Evolutionary conservation across 2,888 invertebrate genomes (phyloP).

Genomic region (Rhagophthalmus giganteus): DNA sequence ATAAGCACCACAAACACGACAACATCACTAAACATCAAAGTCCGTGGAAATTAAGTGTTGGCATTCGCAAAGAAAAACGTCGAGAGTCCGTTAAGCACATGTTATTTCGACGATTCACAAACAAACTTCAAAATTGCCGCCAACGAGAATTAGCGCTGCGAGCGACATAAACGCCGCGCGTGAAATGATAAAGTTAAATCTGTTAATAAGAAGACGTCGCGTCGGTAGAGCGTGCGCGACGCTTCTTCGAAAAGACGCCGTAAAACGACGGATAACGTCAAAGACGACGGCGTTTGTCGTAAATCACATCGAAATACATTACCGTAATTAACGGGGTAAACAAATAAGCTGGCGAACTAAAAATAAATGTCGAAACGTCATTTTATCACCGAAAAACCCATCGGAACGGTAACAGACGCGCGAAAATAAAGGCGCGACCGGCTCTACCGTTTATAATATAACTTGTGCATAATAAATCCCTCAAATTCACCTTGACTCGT

Average conservation of each 20-base stretch:
- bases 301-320: background rate
- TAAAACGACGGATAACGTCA: slow-evolving; percentile 25
- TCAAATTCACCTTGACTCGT: background rate
- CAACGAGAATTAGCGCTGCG: slow-evolving; percentile 37
- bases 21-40: slow-evolving; percentile 12
- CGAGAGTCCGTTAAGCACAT: background rate
- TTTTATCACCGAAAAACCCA: background rate
- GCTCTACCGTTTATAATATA: background rate
- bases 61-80: slow-evolving; percentile 5
- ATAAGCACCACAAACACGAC: slow-evolving; percentile 25
- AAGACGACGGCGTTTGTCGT: slow-evolving; percentile 9
- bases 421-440: background rate
- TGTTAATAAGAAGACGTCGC: slow-evolving; percentile 25
- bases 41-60: slow-evolving; percentile 1
- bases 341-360: background rate
- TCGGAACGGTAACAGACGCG: background rate
- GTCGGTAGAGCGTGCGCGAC: slow-evolving; percentile 32
- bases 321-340: background rate
- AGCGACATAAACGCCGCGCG: slow-evolving; percentile 40
- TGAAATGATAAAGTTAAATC: slow-evolving; percentile 36
- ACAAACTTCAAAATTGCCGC: slow-evolving; percentile 45
- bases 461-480: background rate
- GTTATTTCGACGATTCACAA: slow-evolving; percentile 7
- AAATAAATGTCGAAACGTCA: background rate
- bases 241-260: slow-evolving; percentile 22